phyloP scores from a whole-genome alignment of 35 echinoderm and acorn worm species.

The Ophioderma brevispina region DNA sequence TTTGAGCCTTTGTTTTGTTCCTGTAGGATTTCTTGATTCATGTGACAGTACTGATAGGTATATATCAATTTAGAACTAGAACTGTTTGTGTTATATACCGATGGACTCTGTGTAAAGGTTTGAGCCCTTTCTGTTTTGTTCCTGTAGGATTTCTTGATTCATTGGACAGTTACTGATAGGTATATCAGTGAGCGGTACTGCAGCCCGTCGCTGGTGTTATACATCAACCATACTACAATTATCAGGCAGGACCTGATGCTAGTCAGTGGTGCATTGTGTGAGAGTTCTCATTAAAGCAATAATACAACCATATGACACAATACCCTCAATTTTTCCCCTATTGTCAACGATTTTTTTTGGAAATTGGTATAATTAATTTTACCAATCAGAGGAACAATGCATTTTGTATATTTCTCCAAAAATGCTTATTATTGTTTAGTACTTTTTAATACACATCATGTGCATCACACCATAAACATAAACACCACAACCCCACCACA shows the following conservation, averaged over 20 bases:
- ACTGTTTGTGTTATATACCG: slow-evolving; percentile 90
- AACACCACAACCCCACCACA: no score
- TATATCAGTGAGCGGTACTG: slow-evolving; percentile 85
- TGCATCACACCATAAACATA: no score
- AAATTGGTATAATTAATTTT: no score
- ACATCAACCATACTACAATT: slow-evolving; percentile 90
- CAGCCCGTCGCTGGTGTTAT: slow-evolving; percentile 90
- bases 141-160: slow-evolving; percentile 26
- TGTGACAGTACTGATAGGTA: slow-evolving; percentile 90
- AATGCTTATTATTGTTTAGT: no score
- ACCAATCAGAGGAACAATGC: no score
- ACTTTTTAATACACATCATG: no score
- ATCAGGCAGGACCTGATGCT: background rate
- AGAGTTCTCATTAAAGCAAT: background rate
- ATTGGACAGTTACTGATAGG: slow-evolving; percentile 91
- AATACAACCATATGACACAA: no score
- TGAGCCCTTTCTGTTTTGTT: background rate
- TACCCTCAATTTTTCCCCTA: no score
- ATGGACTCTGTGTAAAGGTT: no score
- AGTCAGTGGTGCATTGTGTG: background rate
- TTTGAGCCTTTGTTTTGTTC: background rate
- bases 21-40: slow-evolving; percentile 45
- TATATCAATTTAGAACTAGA: slow-evolving; percentile 74
- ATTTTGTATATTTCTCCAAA: no score
- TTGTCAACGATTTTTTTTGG: no score